Base-by-base conservation (phyloP, 2,113 vertebrate genomes). In the Xenopus laevis region DNA sequence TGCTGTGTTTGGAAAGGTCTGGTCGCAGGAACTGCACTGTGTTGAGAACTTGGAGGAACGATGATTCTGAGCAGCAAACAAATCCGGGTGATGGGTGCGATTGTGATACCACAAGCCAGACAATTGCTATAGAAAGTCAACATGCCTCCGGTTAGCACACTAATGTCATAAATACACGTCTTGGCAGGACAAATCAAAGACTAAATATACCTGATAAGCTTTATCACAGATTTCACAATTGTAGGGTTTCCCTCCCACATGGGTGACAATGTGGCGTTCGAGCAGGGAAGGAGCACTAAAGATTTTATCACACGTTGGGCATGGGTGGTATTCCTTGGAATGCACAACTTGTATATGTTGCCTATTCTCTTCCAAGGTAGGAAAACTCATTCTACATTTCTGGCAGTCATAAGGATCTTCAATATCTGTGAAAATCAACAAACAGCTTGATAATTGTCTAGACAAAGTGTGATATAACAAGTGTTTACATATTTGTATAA, bases 31-130 rank as follows among this genome's bases (percentile, higher is more conserved):
- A n/a, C 88, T 87, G 79, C 95, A 96, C 82, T 92, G 93, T 16
- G 94, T 82, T 0, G 86, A 88, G 83, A 90, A 88, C 85, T 86
- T 95, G 71, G 93, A 88, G 62, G 89, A 89, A 3, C 87, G 86
- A 53, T 89, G 84, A 66, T 91, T 93, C 78, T 95, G 94, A 62
- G 82, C 89, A 13, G 90, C 90, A 78, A 92, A 93, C 58, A 93
- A 82, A 6, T 95, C 94, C 0, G 93, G 93, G 70, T 97, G 95
- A 72, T 91, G 92, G 53, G 93, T 96, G 75, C 92, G 87, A 81
- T 95, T 97, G 61, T 97, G 95, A 81, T 97, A 97, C 96, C 96
- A 98, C 64, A 98, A 81, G 4, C 95, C 95, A 5, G 95, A 98
- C 58, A 97, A 80, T 87, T 97, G 94, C 96, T 98, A 83, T 13